Conservation (phyloP, 2,888 invertebrate genomes). For the Xiphydria camelus region DNA sequence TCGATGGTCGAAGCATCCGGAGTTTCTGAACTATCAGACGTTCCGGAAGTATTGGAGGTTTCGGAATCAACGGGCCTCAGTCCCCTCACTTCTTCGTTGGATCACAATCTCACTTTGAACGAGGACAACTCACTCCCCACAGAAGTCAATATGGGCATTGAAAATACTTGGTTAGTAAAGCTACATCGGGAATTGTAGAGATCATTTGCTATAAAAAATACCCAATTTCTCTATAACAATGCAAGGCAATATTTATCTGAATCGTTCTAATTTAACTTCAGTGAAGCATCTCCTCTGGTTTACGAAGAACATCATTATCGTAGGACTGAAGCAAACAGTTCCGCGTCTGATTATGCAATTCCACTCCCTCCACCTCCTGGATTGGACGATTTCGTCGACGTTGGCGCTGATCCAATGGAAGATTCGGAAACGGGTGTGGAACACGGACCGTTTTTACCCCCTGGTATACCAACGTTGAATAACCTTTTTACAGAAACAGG, state of each 20-base stretch:
- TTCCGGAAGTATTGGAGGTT: conserved; percentile 33
- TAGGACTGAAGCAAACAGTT: conserved; percentile 51
- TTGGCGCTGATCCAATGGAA: conserved; percentile 42
- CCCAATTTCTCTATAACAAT: neutral
- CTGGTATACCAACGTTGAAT: conserved; percentile 44
- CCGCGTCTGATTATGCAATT: conserved; percentile 48
- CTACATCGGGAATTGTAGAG: too few relatives aligned
- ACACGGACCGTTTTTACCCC: conserved; percentile 52
- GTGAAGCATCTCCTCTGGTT: neutral
- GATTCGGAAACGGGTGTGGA: conserved; percentile 42
- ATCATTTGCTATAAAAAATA: neutral
- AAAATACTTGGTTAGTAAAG: conserved; percentile 58
- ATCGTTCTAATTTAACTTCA: conserved; percentile 2
- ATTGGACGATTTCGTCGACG: conserved; percentile 45
- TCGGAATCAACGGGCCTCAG: conserved; percentile 51
- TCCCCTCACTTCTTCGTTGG: conserved; percentile 50
- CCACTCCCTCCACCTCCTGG: conserved; percentile 49
- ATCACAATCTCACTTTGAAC: conserved; percentile 49
- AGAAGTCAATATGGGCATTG: conserved; percentile 56
- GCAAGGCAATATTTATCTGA: too few relatives aligned
- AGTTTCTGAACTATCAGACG: conserved; percentile 43
- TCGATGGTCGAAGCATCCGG: conserved; percentile 49
- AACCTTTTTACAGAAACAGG: conserved; percentile 51
- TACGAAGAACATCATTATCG: too few relatives aligned
- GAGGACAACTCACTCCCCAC: conserved; percentile 44